Evolutionary conservation across 2,888 invertebrate species (phyloP).

Genomic region (Caenorhabditis sp.): DNA sequence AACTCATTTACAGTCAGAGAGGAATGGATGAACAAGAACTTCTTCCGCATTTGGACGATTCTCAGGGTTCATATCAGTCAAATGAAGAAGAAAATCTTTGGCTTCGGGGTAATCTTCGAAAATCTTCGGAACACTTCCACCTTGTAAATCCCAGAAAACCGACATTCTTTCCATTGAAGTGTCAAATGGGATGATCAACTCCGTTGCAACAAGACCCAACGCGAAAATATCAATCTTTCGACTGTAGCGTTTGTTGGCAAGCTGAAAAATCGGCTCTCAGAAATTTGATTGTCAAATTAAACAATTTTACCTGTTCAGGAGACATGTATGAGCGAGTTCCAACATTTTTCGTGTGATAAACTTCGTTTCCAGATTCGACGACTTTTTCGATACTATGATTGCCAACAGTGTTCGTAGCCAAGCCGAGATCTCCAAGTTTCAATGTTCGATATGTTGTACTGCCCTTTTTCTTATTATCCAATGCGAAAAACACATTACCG

Average conservation of each 20-base stretch:
- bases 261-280: slow-evolving; percentile 22
- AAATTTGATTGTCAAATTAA: background rate
- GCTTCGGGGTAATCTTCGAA: slow-evolving; percentile 27
- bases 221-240: slow-evolving; percentile 74
- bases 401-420: slow-evolving; percentile 79
- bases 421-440: slow-evolving; percentile 96
- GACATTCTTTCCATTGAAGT: slow-evolving; percentile 85
- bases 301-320: slow-evolving; percentile 82
- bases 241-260: slow-evolving; percentile 70
- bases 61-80: slow-evolving; percentile 41
- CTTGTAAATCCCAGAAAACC: slow-evolving; percentile 36
- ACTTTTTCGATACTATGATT: slow-evolving; percentile 3
- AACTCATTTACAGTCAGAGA: slow-evolving; percentile 8
- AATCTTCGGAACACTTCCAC: slow-evolving; percentile 26
- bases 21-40: slow-evolving; percentile 21
- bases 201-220: slow-evolving; percentile 84
- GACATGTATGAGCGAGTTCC: slow-evolving; percentile 98
- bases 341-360: slow-evolving; percentile 74
- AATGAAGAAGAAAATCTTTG: slow-evolving; percentile 10
- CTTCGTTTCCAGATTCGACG: background rate
- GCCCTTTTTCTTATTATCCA: slow-evolving; percentile 77
- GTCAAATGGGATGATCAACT: slow-evolving; percentile 85
- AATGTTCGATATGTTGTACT: slow-evolving; percentile 73
- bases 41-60: slow-evolving; percentile 40
- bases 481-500: slow-evolving; percentile 90